phyloP scores from a whole-genome alignment of 2,113 vertebrate species.

The Nothocercus nigrocapillus region DNA sequence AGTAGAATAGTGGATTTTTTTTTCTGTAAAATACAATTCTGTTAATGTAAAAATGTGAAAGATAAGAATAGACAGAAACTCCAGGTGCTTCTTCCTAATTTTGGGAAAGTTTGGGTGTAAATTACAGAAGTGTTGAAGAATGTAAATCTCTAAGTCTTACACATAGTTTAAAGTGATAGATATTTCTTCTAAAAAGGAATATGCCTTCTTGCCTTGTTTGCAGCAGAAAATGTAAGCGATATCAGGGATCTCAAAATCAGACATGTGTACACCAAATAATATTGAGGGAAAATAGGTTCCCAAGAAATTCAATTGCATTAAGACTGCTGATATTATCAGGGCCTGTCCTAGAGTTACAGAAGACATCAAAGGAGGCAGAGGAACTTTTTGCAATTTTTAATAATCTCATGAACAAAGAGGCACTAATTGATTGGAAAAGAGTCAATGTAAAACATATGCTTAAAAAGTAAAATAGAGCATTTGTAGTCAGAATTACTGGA shows the following conservation, averaged over 20 bases:
- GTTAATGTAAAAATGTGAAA: background rate
- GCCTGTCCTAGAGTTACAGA: background rate
- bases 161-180: background rate
- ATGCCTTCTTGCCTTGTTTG: background rate
- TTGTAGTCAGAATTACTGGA: background rate
- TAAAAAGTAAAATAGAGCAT: background rate
- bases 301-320: background rate
- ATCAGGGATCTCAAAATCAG: background rate
- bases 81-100: background rate
- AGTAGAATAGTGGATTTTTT: background rate
- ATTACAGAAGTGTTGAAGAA: background rate
- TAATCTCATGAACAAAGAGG: background rate
- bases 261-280: background rate
- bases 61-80: background rate
- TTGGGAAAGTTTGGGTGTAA: background rate
- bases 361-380: constrained; percentile 47
- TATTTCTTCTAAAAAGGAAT: background rate
- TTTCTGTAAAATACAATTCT: background rate
- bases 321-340: background rate
- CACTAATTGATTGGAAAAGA: constrained; percentile 4
- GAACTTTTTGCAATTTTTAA: background rate
- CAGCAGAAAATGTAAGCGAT: background rate
- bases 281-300: background rate
- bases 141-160: background rate
- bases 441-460: constrained; percentile 26